Evolutionary conservation across 2,888 invertebrate species (phyloP).

Genomic region (Pocota personata): DNA sequence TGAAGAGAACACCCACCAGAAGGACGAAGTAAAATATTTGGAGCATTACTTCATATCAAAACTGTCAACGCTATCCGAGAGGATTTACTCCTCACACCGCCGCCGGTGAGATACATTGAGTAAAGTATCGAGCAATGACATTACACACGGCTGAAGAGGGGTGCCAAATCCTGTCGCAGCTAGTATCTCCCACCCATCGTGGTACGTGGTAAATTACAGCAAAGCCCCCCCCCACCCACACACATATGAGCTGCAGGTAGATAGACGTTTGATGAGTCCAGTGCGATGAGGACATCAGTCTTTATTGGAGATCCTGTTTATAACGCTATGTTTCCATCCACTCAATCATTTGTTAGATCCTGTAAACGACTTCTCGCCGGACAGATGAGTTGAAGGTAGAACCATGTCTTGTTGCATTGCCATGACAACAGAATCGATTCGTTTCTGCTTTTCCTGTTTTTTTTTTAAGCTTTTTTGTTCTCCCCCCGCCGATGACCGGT

Average conservation of each 20-base stretch:
- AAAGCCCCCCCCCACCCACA: slow-evolving; percentile 25
- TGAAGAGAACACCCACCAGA: background rate
- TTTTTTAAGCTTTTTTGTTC: background rate
- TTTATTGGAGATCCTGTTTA: slow-evolving; percentile 46
- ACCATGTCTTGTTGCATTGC: background rate
- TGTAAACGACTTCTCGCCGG: slow-evolving; percentile 8
- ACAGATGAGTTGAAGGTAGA: slow-evolving; percentile 1
- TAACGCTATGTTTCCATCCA: background rate
- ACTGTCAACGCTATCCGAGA: slow-evolving; percentile 33
- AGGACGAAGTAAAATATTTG: background rate
- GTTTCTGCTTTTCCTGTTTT: background rate
- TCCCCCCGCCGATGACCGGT: background rate
- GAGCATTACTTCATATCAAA: slow-evolving; percentile 48
- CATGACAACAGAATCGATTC: slow-evolving; percentile 33
- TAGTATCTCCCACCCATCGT: background rate
- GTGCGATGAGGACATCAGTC: slow-evolving; percentile 46
- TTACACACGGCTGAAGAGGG: background rate
- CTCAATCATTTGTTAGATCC: slow-evolving; percentile 57
- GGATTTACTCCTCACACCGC: slow-evolving; percentile 42
- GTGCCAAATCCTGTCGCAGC: background rate
- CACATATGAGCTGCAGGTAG: slow-evolving; percentile 18
- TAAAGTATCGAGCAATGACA: slow-evolving; percentile 48
- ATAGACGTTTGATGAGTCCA: slow-evolving; percentile 54
- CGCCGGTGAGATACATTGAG: slow-evolving; percentile 37
- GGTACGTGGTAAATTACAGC: slow-evolving; percentile 40